Evolutionary conservation across 2,888 invertebrate species (phyloP).

Genomic region (Acanthoscelides obtectus): DNA sequence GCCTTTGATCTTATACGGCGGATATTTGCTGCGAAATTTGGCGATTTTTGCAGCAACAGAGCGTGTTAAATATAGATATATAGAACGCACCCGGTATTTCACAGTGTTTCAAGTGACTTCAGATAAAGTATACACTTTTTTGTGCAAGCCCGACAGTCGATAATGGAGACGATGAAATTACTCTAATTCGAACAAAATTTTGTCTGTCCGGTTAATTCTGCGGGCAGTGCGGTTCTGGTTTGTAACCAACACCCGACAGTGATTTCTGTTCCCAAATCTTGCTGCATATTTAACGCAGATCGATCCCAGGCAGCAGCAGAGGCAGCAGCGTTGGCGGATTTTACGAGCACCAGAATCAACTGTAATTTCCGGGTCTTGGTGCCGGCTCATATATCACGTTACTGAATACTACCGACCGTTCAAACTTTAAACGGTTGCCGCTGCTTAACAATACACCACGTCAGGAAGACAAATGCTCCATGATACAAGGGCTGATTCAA

Average conservation of each 20-base stretch:
- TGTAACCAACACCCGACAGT: not conserved
- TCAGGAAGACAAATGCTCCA: not conserved
- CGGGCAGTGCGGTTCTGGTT: too few relatives aligned
- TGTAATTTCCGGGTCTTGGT: not conserved
- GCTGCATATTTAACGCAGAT: not conserved
- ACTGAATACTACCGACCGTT: not conserved
- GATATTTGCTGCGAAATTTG: too few relatives aligned
- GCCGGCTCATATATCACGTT: not conserved
- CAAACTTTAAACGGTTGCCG: not conserved
- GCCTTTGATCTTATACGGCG: too few relatives aligned
- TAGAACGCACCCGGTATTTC: too few relatives aligned
- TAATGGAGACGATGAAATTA: too few relatives aligned
- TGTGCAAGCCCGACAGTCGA: too few relatives aligned
- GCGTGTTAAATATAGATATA: too few relatives aligned
- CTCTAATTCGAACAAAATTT: too few relatives aligned
- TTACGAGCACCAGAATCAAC: not conserved
- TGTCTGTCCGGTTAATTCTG: too few relatives aligned
- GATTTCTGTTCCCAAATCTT: not conserved
- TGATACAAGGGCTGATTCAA: not conserved
- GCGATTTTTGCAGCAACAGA: too few relatives aligned
- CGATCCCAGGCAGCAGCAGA: not conserved
- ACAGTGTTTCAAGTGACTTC: too few relatives aligned
- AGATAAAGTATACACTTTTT: too few relatives aligned
- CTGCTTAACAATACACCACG: not conserved
- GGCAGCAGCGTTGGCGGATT: not conserved